Percentiles rank a stretch among this genome's conserved stretches.
Conservation (phyloP, 2,797 vertebrate species). For the Sardinella longiceps region DNA sequence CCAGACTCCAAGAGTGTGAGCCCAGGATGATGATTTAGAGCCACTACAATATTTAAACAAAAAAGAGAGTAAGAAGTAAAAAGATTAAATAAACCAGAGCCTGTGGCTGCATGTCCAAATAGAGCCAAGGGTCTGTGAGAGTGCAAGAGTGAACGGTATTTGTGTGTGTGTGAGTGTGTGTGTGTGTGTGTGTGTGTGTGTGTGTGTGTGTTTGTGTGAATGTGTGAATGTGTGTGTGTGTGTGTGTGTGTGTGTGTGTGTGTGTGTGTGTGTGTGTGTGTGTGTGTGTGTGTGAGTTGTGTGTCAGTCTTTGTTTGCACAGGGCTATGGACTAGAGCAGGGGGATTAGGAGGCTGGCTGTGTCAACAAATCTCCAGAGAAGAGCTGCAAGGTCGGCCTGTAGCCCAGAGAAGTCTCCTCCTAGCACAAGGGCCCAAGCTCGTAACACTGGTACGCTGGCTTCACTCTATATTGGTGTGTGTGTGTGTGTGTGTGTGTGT, state of each 20-base stretch:
- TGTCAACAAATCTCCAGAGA: background rate
- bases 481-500: background rate
- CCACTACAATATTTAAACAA: background rate
- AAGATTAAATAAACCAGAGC: constrained; percentile 35
- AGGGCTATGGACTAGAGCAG: background rate
- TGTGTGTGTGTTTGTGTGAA: no score
- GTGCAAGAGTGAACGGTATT: background rate
- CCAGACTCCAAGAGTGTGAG: background rate
- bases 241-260: background rate
- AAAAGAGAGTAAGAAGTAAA: constrained; percentile 38
- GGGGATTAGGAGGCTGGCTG: background rate
- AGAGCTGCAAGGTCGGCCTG: background rate
- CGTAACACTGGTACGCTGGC: background rate
- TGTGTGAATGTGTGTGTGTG: background rate
- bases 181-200: no score
- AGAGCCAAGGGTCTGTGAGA: background rate
- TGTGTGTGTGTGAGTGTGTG: background rate
- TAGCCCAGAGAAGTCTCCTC: background rate
- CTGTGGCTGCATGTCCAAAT: background rate
- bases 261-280: background rate
- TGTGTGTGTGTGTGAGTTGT: background rate
- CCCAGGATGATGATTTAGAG: background rate
- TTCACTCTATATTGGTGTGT: background rate
- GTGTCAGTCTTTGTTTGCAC: constrained; percentile 1
- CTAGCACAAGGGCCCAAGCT: background rate